Percentiles rank a stretch among this genome's conserved stretches.
Evolutionary conservation across 2,888 invertebrate species (phyloP).

Genomic region (Hedya salicella): DNA sequence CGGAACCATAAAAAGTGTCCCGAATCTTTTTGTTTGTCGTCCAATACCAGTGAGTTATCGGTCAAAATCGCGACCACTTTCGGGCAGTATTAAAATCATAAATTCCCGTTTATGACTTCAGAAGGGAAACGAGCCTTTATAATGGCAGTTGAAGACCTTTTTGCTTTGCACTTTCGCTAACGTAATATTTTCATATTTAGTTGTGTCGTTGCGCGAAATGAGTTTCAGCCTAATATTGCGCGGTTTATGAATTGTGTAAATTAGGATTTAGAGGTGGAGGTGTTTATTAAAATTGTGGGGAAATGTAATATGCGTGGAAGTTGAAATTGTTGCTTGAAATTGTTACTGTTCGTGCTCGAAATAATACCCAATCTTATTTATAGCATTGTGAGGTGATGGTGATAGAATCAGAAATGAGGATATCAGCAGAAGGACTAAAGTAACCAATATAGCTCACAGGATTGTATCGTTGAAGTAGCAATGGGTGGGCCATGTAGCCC

Average conservation of each 20-base stretch:
- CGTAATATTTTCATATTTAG: constrained; percentile 39
- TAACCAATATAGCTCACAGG: too few relatives aligned
- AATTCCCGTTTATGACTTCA: constrained; percentile 31
- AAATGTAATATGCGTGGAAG: too few relatives aligned
- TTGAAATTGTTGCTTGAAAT: too few relatives aligned
- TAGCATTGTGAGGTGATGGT: too few relatives aligned
- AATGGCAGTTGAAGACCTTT: constrained; percentile 33
- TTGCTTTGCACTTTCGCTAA: constrained; percentile 29
- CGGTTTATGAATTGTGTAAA: constrained; percentile 15
- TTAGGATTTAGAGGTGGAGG: constrained; percentile 30
- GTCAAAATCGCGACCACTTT: constrained; percentile 14
- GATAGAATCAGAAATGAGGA: too few relatives aligned
- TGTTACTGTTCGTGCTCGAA: too few relatives aligned
- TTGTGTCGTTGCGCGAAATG: constrained; percentile 38
- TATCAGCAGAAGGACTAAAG: too few relatives aligned
- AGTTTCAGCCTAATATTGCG: constrained; percentile 27
- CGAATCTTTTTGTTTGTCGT: constrained; percentile 29
- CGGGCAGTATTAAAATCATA: constrained; percentile 37
- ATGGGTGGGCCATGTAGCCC: too few relatives aligned
- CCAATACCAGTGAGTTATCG: constrained; percentile 32
- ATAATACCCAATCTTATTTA: too few relatives aligned
- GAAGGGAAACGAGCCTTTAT: constrained; percentile 26
- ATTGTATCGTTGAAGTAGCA: too few relatives aligned
- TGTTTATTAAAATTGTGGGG: constrained; percentile 10
- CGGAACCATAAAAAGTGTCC: too few relatives aligned